Conservation (phyloP, 2,888 invertebrate genomes). For the Psylliodes chrysocephalus region DNA sequence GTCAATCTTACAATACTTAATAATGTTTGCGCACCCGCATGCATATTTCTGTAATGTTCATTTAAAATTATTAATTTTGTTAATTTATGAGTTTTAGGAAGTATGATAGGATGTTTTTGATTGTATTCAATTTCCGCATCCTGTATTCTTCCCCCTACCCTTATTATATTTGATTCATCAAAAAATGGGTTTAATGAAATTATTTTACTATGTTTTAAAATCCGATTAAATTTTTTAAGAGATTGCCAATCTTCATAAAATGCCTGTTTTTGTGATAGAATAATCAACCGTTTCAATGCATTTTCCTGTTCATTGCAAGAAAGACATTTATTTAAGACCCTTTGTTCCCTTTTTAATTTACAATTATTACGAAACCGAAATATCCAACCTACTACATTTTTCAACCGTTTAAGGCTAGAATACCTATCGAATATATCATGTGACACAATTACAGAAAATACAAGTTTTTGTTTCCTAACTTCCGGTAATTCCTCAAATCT, state of each 20-base stretch:
- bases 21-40: constrained; percentile 19
- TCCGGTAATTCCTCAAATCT: constrained; percentile 1
- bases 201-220: constrained; percentile 10
- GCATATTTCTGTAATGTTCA: too few relatives aligned
- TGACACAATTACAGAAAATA: not conserved
- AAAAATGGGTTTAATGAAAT: constrained; percentile 18
- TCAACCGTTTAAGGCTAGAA: constrained; percentile 6
- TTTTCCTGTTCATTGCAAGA: not conserved
- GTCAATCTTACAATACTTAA: constrained; percentile 14
- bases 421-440: constrained; percentile 2
- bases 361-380: constrained; percentile 15
- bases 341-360: not conserved
- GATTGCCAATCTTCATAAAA: not conserved
- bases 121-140: too few relatives aligned
- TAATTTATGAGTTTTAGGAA: too few relatives aligned
- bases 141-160: too few relatives aligned
- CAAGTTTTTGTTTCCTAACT: not conserved
- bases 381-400: constrained; percentile 8
- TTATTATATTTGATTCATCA: too few relatives aligned
- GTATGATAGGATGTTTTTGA: too few relatives aligned
- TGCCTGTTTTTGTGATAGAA: not conserved
- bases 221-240: not conserved
- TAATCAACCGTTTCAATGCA: not conserved
- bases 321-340: not conserved
- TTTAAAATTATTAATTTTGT: too few relatives aligned